Evolutionary conservation across 2,113 vertebrate species (phyloP).

Genomic region (Echinops telfairi): DNA sequence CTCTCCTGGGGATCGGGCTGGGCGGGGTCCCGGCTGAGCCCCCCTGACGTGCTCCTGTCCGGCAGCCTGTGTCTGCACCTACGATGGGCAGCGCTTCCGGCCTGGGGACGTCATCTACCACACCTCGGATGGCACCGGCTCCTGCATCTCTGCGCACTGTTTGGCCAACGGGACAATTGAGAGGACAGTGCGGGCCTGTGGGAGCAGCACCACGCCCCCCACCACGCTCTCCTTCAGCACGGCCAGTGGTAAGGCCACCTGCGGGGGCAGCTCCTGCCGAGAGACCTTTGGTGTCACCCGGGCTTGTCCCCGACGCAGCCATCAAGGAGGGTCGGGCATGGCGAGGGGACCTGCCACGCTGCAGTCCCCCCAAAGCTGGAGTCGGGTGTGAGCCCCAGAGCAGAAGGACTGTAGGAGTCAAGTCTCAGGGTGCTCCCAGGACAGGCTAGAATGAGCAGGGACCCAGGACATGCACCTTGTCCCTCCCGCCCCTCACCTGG

Average conservation of each 20-base stretch:
- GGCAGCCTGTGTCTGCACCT: conserved; percentile 90
- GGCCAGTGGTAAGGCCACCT: background rate
- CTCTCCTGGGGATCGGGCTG: background rate
- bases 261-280: background rate
- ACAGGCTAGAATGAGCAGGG: background rate
- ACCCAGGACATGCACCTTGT: background rate
- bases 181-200: conserved; percentile 83
- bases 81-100: conserved; percentile 86
- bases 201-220: conserved; percentile 70
- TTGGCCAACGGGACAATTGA: conserved; percentile 87
- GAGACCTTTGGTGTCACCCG: background rate
- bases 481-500: rapidly evolving
- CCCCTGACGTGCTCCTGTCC: background rate
- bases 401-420: background rate
- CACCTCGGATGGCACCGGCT: conserved; percentile 91
- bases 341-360: too few species aligned
- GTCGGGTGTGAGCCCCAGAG: background rate
- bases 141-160: conserved; percentile 92
- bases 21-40: rapidly evolving
- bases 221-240: conserved; percentile 53
- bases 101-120: conserved; percentile 90
- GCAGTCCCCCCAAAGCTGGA: rapidly evolving
- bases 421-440: background rate
- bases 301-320: background rate
- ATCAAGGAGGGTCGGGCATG: background rate